A percentile compares a stretch with the other conserved stretches of the same genome.
Evolutionary conservation across 1,140 invertebrate genomes (phyloP).

Genomic region (Holcopasites calliopsidis): DNA sequence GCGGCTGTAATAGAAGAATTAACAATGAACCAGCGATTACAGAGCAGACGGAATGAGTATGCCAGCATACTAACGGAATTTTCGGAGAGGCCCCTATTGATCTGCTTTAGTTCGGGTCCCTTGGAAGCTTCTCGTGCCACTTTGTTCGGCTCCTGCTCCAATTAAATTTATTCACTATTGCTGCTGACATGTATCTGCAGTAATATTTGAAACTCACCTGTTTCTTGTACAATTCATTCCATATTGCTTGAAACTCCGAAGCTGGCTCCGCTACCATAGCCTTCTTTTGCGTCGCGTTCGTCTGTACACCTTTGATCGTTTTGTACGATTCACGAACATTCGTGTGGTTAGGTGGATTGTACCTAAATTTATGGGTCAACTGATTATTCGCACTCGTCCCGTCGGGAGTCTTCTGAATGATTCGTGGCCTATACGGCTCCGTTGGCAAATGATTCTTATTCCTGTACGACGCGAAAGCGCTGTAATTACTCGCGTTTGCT

Average conservation of each 20-base stretch:
- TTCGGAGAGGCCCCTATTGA: conserved; percentile 2
- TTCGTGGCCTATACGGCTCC: conserved; percentile 7
- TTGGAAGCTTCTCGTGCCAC: neutral
- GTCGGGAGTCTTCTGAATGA: conserved; percentile 26
- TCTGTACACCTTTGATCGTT: neutral
- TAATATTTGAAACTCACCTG: conserved; percentile 61
- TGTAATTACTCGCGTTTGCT: neutral
- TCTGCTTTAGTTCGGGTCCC: conserved; percentile 33
- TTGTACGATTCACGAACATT: neutral
- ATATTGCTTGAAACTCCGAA: conserved; percentile 73
- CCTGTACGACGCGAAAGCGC: conserved; percentile 16
- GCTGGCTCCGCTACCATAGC: conserved; percentile 3
- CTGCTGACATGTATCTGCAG: no score
- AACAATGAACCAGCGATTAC: neutral
- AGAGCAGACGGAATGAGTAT: neutral
- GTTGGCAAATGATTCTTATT: conserved; percentile 6
- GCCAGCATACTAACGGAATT: conserved; percentile 49
- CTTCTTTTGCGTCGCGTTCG: conserved; percentile 14
- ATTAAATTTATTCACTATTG: no score
- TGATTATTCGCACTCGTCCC: conserved; percentile 4
- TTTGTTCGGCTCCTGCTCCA: conserved; percentile 54
- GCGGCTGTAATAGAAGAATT: conserved; percentile 51
- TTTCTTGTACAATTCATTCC: conserved; percentile 74
- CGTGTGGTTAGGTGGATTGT: neutral
- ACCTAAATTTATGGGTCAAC: conserved; percentile 12